These are phyloP conservation scores for Temnopleurus reevesii DNA, from an alignment of 53 echinoderm and acorn worm species.

Conservation along the genomic window DNA sequence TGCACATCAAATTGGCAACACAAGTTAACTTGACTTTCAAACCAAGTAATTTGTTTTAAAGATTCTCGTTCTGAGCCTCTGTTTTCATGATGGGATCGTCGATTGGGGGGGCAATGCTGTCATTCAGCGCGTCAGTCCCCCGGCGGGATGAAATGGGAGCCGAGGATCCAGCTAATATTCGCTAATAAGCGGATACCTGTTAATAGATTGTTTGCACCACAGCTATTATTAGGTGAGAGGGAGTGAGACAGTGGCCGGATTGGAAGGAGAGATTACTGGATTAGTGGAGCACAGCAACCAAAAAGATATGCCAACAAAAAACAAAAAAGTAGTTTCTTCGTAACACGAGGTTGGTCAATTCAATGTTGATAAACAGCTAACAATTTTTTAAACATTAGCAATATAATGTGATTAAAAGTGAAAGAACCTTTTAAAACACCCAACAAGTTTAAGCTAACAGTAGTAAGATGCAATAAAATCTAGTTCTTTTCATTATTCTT, in stretches of 20 bases:
- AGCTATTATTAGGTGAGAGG: slow-evolving; percentile 10
- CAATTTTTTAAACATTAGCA: too few species aligned
- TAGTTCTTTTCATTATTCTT: too few species aligned
- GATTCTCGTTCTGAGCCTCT: not conserved
- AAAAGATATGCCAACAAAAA: too few species aligned
- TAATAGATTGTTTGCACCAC: slow-evolving; percentile 31
- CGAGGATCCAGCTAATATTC: slow-evolving; percentile 24
- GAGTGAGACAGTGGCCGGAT: not conserved
- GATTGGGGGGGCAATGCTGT: not conserved
- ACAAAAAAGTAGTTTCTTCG: too few species aligned
- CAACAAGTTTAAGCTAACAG: too few species aligned
- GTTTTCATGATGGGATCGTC: not conserved
- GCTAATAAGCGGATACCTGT: slow-evolving; percentile 31
- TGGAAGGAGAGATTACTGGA: not conserved
- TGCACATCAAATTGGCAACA: not conserved
- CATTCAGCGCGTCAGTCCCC: not conserved
- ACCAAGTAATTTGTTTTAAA: not conserved
- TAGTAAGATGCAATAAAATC: too few species aligned
- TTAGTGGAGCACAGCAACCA: too few species aligned
- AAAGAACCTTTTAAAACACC: too few species aligned
- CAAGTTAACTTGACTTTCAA: not conserved
- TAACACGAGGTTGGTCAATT: too few species aligned
- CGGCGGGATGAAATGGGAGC: not conserved
- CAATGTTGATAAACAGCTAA: too few species aligned
- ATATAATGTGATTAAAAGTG: too few species aligned